Percentiles rank a stretch among this genome's conserved stretches.
Evolutionary conservation across 1,140 invertebrate genomes (phyloP).

Genomic region (Drosophila leontia): DNA sequence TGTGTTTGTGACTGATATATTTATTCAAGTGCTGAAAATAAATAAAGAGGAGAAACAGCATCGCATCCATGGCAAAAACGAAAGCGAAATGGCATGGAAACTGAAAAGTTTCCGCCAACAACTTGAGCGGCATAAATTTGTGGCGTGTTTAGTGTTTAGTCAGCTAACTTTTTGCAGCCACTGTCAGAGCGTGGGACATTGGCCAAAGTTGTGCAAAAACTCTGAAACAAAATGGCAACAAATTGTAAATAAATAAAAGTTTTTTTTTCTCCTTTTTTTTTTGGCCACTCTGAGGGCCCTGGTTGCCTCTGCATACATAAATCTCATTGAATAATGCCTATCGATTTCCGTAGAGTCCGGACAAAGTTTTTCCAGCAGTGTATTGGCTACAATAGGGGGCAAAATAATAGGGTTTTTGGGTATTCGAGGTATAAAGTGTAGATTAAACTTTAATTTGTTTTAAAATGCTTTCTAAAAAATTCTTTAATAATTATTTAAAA

Average conservation of each 20-base stretch:
- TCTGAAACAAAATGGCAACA: slow-evolving; percentile 62
- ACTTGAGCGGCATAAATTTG: slow-evolving; percentile 48
- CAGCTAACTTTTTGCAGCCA: slow-evolving; percentile 44
- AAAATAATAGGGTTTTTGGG: background rate
- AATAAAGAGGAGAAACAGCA: slow-evolving; percentile 21
- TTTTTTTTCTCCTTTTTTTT: slow-evolving; percentile 13
- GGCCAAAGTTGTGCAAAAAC: slow-evolving; percentile 28
- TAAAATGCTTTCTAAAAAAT: background rate
- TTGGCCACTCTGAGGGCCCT: slow-evolving; percentile 1
- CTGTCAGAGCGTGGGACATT: slow-evolving; percentile 22
- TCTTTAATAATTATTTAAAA: no score
- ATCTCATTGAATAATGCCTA: slow-evolving; percentile 51
- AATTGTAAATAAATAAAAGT: slow-evolving; percentile 65
- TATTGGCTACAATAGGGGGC: background rate
- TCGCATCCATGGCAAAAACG: background rate
- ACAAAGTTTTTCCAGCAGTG: slow-evolving; percentile 31
- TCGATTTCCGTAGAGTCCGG: slow-evolving; percentile 13
- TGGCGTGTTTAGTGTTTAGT: slow-evolving; percentile 37
- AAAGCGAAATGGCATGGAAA: slow-evolving; percentile 24
- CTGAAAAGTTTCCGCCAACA: slow-evolving; percentile 32
- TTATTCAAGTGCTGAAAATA: slow-evolving; percentile 45
- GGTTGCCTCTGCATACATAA: slow-evolving; percentile 22
- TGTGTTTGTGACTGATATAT: slow-evolving; percentile 33
- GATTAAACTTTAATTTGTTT: background rate
- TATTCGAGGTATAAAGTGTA: background rate